Percentiles rank a stretch among this genome's conserved stretches.
phyloP scores from a whole-genome alignment of 30 jellyfish, hydroid and myxozoan species.

The Rhopilema esculentum region DNA sequence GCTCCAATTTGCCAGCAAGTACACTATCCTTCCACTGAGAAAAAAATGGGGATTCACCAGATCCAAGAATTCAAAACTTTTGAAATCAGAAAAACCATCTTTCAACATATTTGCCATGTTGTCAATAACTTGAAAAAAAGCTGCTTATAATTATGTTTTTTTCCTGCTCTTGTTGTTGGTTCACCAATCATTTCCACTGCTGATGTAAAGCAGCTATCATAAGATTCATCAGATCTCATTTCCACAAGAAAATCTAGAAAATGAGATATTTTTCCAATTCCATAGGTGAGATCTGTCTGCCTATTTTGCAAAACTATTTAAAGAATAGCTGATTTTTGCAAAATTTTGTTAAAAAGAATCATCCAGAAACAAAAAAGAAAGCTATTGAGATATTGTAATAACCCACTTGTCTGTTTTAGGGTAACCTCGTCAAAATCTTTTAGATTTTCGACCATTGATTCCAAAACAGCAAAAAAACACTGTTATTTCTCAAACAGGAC shows the following conservation, averaged over 20 bases:
- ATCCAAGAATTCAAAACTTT: constrained; percentile 26
- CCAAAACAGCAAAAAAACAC: constrained; percentile 8
- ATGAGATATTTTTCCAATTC: constrained; percentile 23
- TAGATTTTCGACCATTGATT: constrained; percentile 25
- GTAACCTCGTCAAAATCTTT: constrained; percentile 52
- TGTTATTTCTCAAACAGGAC: constrained; percentile 17
- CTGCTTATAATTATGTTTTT: constrained; percentile 32
- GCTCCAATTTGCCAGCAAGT: constrained; percentile 22
- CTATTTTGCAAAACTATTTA: constrained; percentile 42
- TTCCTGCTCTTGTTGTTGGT: constrained; percentile 19
- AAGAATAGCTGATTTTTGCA: constrained; percentile 46
- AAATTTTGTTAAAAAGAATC: constrained; percentile 23
- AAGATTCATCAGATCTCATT: constrained; percentile 4
- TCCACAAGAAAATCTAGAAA: neutral
- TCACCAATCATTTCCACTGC: constrained; percentile 25
- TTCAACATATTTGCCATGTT: constrained; percentile 16
- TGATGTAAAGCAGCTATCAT: constrained; percentile 5
- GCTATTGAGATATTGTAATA: constrained; percentile 43
- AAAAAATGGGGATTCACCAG: constrained; percentile 43
- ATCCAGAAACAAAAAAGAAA: constrained; percentile 50
- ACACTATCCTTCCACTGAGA: neutral
- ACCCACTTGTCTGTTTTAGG: constrained; percentile 40
- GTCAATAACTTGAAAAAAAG: constrained; percentile 39
- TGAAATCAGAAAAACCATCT: constrained; percentile 15
- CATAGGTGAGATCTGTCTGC: constrained; percentile 32